Percentiles rank a stretch among this genome's conserved stretches.
These are phyloP conservation scores for Prenolepis imparis DNA, from an alignment of 2,888 invertebrate genomes.

Conservation along the genomic window DNA sequence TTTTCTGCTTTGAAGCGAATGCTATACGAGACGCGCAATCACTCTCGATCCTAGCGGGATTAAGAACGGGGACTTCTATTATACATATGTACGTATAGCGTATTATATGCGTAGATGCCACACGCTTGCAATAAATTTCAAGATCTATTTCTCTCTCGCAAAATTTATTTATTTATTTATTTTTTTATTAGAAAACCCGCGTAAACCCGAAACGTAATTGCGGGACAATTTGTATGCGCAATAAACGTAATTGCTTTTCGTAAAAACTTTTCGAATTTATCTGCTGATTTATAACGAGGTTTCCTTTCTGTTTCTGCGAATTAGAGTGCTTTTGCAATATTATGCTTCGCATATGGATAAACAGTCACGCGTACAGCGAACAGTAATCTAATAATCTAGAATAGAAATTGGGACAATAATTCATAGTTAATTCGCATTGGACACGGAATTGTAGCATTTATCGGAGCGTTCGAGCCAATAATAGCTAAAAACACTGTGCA, in stretches of 20 bases:
- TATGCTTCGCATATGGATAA: neutral
- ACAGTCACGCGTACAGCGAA: slow-evolving; percentile 10
- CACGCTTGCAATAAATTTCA: neutral
- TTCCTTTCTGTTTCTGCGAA: neutral
- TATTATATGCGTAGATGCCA: no score
- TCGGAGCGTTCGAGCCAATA: neutral
- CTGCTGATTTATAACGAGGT: neutral
- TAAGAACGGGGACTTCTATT: neutral
- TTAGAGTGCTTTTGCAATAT: neutral
- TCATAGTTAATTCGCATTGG: neutral
- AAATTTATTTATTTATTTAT: neutral
- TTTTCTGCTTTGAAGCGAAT: slow-evolving; percentile 33
- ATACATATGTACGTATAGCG: neutral
- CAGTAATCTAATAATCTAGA: slow-evolving; percentile 6
- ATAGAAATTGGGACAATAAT: neutral
- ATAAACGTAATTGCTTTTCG: neutral
- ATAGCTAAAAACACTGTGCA: neutral
- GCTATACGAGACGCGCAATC: slow-evolving; percentile 4
- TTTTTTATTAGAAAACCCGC: neutral
- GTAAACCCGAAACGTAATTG: neutral
- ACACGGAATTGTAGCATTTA: slow-evolving; percentile 1
- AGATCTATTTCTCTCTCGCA: neutral
- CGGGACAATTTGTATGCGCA: neutral
- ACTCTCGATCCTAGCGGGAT: slow-evolving; percentile 9
- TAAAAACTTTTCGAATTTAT: neutral